These are phyloP conservation scores for Leptopilina myrica DNA, from an alignment of 2,888 invertebrate species.

Conservation along the genomic window DNA sequence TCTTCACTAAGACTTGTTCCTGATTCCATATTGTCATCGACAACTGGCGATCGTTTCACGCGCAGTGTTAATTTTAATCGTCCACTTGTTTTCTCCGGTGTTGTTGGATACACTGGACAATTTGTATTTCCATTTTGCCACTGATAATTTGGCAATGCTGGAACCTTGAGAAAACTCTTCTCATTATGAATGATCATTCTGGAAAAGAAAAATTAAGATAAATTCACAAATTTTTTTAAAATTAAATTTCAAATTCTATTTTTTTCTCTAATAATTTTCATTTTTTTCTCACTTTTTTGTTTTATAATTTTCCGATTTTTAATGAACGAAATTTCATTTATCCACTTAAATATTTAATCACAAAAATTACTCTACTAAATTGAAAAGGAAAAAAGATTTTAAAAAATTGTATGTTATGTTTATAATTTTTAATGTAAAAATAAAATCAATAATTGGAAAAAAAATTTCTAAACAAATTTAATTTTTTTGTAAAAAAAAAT, in stretches of 20 bases:
- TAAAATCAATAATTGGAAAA: no score
- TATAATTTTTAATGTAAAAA: no score
- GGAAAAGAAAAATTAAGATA: neutral
- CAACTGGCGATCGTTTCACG: slow-evolving; percentile 91
- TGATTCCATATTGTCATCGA: slow-evolving; percentile 91
- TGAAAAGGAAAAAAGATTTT: no score
- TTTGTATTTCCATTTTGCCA: slow-evolving; percentile 62
- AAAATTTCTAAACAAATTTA: no score
- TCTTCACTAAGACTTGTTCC: slow-evolving; percentile 84
- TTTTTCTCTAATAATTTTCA: neutral
- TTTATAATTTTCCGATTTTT: neutral
- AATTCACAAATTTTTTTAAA: neutral
- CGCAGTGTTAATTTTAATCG: slow-evolving; percentile 87
- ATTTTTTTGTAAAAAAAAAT: no score
- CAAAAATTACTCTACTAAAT: no score
- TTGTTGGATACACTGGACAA: slow-evolving; percentile 76
- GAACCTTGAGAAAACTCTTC: slow-evolving; percentile 45
- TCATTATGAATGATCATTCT: slow-evolving; percentile 44
- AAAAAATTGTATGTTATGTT: no score
- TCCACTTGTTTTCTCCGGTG: slow-evolving; percentile 80
- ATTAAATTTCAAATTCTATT: neutral
- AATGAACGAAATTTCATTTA: no score
- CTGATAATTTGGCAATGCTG: slow-evolving; percentile 59
- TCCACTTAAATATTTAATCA: no score
- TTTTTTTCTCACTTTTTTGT: neutral